Conservation (phyloP, 2,113 vertebrate species). For the Camelus dromedarius region DNA sequence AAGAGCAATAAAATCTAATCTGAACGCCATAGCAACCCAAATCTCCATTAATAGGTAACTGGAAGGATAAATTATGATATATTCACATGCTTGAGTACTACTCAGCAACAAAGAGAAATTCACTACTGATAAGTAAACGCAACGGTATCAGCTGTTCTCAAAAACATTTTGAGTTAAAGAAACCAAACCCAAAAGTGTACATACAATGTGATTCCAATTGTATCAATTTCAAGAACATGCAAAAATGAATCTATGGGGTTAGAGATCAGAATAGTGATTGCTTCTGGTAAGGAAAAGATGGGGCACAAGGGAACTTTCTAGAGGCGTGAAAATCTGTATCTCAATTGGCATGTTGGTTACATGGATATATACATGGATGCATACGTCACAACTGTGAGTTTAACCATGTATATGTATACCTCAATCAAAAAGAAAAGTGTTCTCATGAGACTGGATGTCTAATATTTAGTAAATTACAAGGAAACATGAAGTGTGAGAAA, state of each 20-base stretch:
- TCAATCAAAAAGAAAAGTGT: not conserved
- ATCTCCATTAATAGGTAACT: not conserved
- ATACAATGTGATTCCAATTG: not conserved
- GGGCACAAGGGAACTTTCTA: not conserved
- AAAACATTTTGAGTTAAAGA: slow-evolving; percentile 5
- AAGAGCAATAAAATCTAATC: not conserved
- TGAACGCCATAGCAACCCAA: not conserved
- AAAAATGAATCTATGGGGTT: not conserved
- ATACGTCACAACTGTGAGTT: slow-evolving; percentile 32
- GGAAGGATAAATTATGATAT: not conserved
- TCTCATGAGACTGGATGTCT: not conserved
- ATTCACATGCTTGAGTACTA: not conserved
- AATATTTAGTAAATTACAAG: slow-evolving; percentile 24
- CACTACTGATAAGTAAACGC: not conserved
- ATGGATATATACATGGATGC: not conserved
- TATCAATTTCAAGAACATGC: not conserved
- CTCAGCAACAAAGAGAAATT: not conserved
- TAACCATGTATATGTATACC: not conserved
- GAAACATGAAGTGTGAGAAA: not conserved
- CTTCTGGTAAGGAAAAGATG: not conserved
- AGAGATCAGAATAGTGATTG: not conserved
- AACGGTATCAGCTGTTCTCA: not conserved
- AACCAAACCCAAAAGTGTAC: not conserved
- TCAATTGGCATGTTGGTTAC: not conserved
- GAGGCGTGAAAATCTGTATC: not conserved